Evolutionary conservation across 2,888 invertebrate genomes (phyloP).

Genomic region (Julus scandinavius): DNA sequence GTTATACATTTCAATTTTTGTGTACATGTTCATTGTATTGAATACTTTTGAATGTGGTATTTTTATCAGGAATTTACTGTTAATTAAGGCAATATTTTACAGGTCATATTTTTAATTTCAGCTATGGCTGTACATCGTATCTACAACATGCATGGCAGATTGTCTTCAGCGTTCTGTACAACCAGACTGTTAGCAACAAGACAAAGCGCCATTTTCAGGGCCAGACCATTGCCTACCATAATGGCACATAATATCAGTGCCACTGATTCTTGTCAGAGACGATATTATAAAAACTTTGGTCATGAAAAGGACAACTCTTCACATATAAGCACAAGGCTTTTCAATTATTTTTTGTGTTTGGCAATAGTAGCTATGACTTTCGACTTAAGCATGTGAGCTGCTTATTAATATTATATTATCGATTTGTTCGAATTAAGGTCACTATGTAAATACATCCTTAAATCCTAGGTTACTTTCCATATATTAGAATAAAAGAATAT

Average conservation of each 20-base stretch:
- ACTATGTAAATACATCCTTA: neutral
- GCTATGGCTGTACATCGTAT: neutral
- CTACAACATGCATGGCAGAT: neutral
- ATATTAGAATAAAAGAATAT: neutral
- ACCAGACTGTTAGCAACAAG: neutral
- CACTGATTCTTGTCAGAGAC: neutral
- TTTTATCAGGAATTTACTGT: too few relatives aligned
- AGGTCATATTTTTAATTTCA: neutral
- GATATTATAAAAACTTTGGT: conserved; percentile 53
- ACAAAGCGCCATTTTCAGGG: neutral
- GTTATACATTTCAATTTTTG: too few relatives aligned
- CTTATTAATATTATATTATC: neutral
- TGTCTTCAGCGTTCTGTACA: neutral
- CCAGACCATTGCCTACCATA: neutral
- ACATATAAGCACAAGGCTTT: neutral
- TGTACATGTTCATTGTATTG: too few relatives aligned
- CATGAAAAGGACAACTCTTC: conserved; percentile 31
- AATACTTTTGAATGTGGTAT: too few relatives aligned
- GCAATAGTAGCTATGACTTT: neutral
- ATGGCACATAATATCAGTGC: neutral
- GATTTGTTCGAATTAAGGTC: neutral
- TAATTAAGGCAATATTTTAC: neutral
- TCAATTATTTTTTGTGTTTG: neutral
- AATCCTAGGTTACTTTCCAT: neutral
- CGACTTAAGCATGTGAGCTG: neutral